A percentile compares a stretch with the other conserved stretches of the same genome.
Evolutionary conservation across 37 sponge, comb jelly and placozoan genomes (phyloP).

Genomic region (Ephydatia muelleri): DNA sequence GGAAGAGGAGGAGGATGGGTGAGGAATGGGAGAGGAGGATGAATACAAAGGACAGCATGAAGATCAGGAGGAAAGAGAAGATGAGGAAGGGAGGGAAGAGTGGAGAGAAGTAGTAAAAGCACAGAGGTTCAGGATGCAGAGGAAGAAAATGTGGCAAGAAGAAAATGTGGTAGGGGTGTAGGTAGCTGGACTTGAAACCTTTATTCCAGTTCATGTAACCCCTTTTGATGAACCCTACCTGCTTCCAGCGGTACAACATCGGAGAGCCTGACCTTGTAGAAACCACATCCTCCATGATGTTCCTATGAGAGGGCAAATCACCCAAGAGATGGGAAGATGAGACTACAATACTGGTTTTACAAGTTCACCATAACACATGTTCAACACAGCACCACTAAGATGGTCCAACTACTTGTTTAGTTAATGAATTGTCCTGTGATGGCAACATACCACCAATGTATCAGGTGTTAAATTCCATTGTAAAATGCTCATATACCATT

Average conservation of each 20-base stretch:
- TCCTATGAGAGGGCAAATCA: slow-evolving; percentile 27
- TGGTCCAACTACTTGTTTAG: too few relatives aligned
- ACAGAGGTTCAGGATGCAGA: too few relatives aligned
- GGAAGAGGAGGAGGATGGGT: not conserved
- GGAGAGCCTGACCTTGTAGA: slow-evolving; percentile 68
- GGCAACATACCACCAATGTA: not conserved
- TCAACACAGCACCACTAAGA: too few relatives aligned
- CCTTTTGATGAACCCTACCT: not conserved
- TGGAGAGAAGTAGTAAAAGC: not conserved
- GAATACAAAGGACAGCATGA: not conserved
- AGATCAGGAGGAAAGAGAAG: slow-evolving; percentile 8
- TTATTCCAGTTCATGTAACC: not conserved
- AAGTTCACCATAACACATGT: too few relatives aligned
- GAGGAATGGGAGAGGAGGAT: not conserved
- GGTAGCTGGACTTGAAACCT: not conserved
- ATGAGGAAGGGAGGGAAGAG: not conserved
- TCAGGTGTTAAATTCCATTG: not conserved
- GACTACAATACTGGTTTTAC: too few relatives aligned
- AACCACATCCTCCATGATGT: slow-evolving; percentile 56
- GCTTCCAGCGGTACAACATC: slow-evolving; percentile 9
- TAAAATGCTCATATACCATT: not conserved
- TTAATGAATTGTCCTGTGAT: too few relatives aligned
- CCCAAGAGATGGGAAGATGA: not conserved
- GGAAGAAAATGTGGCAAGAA: not conserved
- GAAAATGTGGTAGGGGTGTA: too few relatives aligned